Percentiles rank a stretch among this genome's conserved stretches.
These are phyloP conservation scores for Micropoecilia bifurca DNA, from an alignment of 2,797 vertebrate species.

Conservation along the genomic window DNA sequence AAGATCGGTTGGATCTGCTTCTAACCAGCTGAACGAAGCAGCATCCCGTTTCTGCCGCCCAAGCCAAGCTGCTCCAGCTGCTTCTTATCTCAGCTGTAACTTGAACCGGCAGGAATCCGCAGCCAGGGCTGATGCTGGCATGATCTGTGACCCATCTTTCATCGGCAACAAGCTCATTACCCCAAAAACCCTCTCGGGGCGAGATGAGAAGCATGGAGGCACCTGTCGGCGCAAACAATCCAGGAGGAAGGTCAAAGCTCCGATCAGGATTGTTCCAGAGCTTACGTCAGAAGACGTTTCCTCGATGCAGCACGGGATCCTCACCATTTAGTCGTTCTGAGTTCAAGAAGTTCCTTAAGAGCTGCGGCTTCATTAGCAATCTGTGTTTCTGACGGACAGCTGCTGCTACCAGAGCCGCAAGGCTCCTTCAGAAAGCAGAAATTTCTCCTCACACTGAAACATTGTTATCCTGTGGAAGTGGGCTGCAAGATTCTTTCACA, in stretches of 20 bases:
- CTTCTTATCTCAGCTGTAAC: constrained; percentile 65
- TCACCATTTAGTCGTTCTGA: constrained; percentile 56
- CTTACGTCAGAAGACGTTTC: background rate
- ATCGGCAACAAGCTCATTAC: constrained; percentile 75
- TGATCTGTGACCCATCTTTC: constrained; percentile 68
- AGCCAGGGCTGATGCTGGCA: constrained; percentile 35
- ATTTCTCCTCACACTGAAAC: constrained; percentile 43
- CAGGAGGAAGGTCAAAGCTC: constrained; percentile 45
- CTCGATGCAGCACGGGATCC: constrained; percentile 54
- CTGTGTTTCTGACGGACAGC: constrained; percentile 72
- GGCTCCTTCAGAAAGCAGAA: constrained; percentile 62
- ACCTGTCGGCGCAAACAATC: constrained; percentile 20
- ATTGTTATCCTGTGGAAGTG: constrained; percentile 38
- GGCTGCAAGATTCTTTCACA: constrained; percentile 23
- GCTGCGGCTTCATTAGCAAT: constrained; percentile 62
- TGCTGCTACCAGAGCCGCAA: constrained; percentile 70
- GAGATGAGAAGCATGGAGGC: constrained; percentile 21
- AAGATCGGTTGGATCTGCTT: constrained; percentile 40
- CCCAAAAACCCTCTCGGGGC: constrained; percentile 45
- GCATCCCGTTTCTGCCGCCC: constrained; percentile 67
- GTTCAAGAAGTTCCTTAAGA: constrained; percentile 63
- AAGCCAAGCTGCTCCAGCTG: constrained; percentile 70
- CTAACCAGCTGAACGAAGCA: constrained; percentile 49
- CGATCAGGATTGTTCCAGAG: constrained; percentile 15
- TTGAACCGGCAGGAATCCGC: constrained; percentile 69